Percentiles rank a stretch among this genome's conserved stretches.
Evolutionary conservation across 2,888 invertebrate genomes (phyloP).

Genomic region (Junonia oenone): DNA sequence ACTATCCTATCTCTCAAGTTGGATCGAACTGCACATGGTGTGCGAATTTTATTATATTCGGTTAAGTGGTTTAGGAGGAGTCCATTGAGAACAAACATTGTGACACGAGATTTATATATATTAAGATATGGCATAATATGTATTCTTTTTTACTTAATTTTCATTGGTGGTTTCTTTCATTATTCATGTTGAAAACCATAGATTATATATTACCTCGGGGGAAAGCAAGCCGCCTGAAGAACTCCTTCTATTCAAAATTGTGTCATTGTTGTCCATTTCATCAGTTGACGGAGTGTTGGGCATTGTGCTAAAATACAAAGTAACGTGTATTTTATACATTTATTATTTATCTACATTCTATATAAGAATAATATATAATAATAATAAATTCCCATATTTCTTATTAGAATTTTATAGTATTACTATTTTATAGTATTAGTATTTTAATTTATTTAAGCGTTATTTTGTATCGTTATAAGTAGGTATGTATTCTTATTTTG

Average conservation of each 20-base stretch:
- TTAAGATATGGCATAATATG: too few species aligned
- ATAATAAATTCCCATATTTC: neutral
- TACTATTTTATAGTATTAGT: neutral
- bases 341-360: neutral
- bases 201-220: too few species aligned
- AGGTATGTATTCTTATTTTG: neutral
- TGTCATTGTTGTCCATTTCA: constrained; percentile 77
- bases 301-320: constrained; percentile 69
- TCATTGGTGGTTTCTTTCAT: too few species aligned
- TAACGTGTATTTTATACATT: neutral
- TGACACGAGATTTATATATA: neutral
- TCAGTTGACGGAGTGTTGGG: constrained; percentile 86
- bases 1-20: too few species aligned
- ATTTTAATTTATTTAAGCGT: constrained; percentile 2
- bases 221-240: too few species aligned
- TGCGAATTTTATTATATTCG: too few species aligned
- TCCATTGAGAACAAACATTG: too few species aligned
- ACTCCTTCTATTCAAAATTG: constrained; percentile 83
- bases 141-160: too few species aligned
- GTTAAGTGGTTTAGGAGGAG: too few species aligned
- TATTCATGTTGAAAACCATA: too few species aligned
- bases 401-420: neutral
- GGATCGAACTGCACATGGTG: too few species aligned
- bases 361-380: too few species aligned
- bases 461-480: neutral